Conservation (phyloP, 2,888 invertebrate species). For the Erebia epiphron region DNA sequence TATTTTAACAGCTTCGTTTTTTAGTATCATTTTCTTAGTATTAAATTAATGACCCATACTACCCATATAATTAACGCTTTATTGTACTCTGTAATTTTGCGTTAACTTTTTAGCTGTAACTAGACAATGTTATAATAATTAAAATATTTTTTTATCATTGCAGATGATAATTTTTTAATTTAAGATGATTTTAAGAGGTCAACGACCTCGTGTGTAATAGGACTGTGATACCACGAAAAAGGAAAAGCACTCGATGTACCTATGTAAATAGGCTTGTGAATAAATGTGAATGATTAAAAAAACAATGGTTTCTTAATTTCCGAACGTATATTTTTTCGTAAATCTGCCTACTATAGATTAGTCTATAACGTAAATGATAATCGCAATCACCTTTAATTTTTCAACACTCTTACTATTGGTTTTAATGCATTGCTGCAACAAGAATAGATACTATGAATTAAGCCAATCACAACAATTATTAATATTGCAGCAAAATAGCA, state of each 20-base stretch:
- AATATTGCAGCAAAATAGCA: no score
- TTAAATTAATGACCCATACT: constrained; percentile 17
- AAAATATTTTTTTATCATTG: constrained; percentile 23
- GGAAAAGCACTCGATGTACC: constrained; percentile 61
- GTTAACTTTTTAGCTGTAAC: constrained; percentile 24
- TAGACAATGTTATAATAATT: constrained; percentile 28
- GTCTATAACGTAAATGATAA: no score
- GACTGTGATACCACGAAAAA: constrained; percentile 76
- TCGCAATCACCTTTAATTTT: no score
- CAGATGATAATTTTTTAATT: constrained; percentile 21
- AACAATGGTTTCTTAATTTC: no score
- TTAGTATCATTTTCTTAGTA: constrained; percentile 33
- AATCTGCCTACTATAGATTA: no score
- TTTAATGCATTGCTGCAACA: no score
- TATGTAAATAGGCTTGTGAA: constrained; percentile 70
- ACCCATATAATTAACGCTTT: constrained; percentile 30
- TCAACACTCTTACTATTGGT: no score
- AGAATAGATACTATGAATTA: no score
- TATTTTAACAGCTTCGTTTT: constrained; percentile 21
- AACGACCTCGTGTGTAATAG: constrained; percentile 38
- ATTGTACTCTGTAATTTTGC: constrained; percentile 32
- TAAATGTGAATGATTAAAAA: constrained; percentile 51
- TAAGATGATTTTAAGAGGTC: constrained; percentile 26
- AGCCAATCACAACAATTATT: no score
- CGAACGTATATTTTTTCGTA: no score